Percentiles rank a stretch among this genome's conserved stretches.
These are phyloP conservation scores for Diplodus sargus DNA, from an alignment of 2,797 vertebrate genomes.

Conservation along the genomic window DNA sequence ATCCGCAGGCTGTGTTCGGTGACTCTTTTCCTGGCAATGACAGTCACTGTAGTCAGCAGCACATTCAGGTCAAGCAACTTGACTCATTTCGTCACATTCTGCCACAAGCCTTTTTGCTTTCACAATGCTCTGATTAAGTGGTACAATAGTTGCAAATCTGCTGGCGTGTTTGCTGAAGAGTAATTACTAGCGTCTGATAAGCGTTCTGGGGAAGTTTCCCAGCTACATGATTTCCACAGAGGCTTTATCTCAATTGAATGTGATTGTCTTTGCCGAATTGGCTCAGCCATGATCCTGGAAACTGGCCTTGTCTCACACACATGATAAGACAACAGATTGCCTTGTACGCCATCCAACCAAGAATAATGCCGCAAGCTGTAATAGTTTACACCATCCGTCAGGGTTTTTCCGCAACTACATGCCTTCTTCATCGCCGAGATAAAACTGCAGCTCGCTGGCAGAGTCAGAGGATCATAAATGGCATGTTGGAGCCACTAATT, in stretches of 20 bases:
- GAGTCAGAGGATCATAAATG: conserved; percentile 38
- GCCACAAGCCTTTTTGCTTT: conserved; percentile 67
- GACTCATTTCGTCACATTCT: conserved; percentile 73
- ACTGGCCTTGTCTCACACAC: conserved; percentile 74
- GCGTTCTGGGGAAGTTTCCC: conserved; percentile 78
- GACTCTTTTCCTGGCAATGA: conserved; percentile 65
- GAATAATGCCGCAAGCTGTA: conserved; percentile 74
- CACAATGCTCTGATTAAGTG: conserved; percentile 77
- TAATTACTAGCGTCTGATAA: conserved; percentile 79
- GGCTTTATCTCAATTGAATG: conserved; percentile 76
- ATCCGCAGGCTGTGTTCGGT: conserved; percentile 62
- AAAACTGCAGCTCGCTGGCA: conserved; percentile 52
- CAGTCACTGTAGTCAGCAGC: conserved; percentile 65
- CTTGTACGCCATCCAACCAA: conserved; percentile 72
- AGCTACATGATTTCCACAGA: conserved; percentile 77
- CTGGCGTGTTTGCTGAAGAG: conserved; percentile 77
- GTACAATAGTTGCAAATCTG: conserved; percentile 78
- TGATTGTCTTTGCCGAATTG: conserved; percentile 77
- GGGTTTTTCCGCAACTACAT: conserved; percentile 64
- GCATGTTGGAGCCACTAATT: conserved; percentile 59
- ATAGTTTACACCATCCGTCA: conserved; percentile 72
- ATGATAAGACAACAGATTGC: conserved; percentile 80
- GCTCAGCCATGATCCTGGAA: conserved; percentile 74
- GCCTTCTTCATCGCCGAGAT: conserved; percentile 59
- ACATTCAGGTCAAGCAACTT: conserved; percentile 76